Conservation (phyloP, 2,888 invertebrate species). For the Trachelus troglodyta region DNA sequence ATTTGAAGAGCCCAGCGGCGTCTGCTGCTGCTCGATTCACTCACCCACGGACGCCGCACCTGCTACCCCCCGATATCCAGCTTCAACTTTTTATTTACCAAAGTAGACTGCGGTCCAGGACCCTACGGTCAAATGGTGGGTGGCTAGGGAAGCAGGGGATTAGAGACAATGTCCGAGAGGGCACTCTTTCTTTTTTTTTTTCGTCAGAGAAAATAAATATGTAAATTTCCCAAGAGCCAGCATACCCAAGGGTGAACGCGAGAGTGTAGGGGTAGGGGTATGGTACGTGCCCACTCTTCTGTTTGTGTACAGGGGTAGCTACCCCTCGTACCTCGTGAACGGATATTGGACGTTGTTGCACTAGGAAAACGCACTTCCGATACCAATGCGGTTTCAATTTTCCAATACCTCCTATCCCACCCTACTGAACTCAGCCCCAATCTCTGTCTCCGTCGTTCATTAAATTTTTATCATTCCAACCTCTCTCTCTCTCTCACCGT, state of each 20-base stretch:
- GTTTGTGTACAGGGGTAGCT: slow-evolving; percentile 3
- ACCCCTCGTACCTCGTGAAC: slow-evolving; percentile 4
- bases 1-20: no score
- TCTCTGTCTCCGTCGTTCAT: not conserved
- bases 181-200: slow-evolving; percentile 31
- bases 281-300: not conserved
- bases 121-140: slow-evolving; percentile 20
- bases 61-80: not conserved
- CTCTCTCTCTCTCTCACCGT: not conserved
- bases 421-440: slow-evolving; percentile 4
- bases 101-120: slow-evolving; percentile 15
- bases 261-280: not conserved
- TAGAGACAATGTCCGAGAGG: slow-evolving; percentile 24
- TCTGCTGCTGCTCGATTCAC: no score
- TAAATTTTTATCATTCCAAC: slow-evolving; percentile 1
- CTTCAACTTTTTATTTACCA: slow-evolving; percentile 13
- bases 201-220: slow-evolving; percentile 37
- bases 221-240: slow-evolving; percentile 31
- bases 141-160: slow-evolving; percentile 14
- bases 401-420: slow-evolving; percentile 23
- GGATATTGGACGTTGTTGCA: not conserved
- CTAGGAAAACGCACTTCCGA: slow-evolving; percentile 26
- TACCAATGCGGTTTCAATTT: slow-evolving; percentile 30
- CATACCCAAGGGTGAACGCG: slow-evolving; percentile 17
- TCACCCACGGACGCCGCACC: no score